Conservation (phyloP, 2,113 vertebrate species). For the Connochaetes taurinus region DNA sequence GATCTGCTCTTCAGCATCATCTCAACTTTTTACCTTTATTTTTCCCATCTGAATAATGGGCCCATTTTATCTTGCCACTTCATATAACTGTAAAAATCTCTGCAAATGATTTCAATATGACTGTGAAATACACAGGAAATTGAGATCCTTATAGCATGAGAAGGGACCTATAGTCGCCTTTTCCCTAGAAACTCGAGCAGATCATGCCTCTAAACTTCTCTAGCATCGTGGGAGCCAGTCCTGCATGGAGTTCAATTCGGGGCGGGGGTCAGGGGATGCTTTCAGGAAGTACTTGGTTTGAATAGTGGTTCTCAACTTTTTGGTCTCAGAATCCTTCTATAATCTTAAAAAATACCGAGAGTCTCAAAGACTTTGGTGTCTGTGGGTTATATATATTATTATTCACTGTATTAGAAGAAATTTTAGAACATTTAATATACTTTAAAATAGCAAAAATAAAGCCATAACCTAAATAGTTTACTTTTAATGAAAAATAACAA, state of each 20-base stretch:
- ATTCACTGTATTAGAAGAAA: background rate
- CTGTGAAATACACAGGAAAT: background rate
- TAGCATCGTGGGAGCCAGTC: background rate
- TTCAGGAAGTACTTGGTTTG: background rate
- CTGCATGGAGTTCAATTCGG: background rate
- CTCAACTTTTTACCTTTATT: background rate
- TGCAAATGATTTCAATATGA: background rate
- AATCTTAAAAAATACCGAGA: background rate
- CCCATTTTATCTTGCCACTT: background rate
- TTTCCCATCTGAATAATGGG: background rate
- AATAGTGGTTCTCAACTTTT: background rate
- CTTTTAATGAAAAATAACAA: background rate
- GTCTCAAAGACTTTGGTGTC: too few species aligned
- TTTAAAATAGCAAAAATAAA: background rate
- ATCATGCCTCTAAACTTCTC: background rate
- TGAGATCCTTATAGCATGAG: background rate
- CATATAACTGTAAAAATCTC: background rate
- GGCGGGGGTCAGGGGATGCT: background rate
- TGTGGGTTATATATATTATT: too few species aligned
- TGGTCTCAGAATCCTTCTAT: background rate
- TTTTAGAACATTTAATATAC: background rate
- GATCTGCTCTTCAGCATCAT: background rate
- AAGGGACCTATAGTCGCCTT: rapidly evolving
- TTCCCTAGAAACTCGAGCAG: background rate
- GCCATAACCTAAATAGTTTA: background rate